Evolutionary conservation across 2,113 vertebrate species (phyloP).

Genomic region (Dendrocopos noguchii): DNA sequence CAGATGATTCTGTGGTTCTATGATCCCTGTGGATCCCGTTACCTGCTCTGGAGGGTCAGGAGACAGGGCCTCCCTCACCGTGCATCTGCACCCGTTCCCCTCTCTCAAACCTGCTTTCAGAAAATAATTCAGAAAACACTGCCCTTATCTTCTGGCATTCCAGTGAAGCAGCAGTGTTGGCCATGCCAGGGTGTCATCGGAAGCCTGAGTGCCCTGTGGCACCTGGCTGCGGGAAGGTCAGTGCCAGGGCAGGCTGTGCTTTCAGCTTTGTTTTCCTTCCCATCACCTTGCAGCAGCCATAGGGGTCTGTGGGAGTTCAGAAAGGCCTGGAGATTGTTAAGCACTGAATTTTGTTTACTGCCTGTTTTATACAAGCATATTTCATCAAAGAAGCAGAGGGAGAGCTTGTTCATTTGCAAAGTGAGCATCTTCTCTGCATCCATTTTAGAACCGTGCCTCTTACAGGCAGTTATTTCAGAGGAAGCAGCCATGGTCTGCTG

Average conservation of each 20-base stretch:
- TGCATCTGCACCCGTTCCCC: not conserved
- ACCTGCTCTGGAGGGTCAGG: fast-evolving
- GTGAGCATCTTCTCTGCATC: constrained; percentile 34
- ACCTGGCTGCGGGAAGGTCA: constrained; percentile 66
- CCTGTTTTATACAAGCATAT: constrained; percentile 31
- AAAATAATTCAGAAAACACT: not conserved
- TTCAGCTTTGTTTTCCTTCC: constrained; percentile 60
- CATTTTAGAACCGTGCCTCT: constrained; percentile 19
- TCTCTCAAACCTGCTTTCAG: not conserved
- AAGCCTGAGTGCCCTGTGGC: not conserved
- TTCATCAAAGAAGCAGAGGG: constrained; percentile 2
- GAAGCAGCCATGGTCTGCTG: not conserved
- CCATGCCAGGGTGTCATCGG: fast-evolving
- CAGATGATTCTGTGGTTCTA: not conserved
- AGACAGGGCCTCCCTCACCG: fast-evolving
- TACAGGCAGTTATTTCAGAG: not conserved
- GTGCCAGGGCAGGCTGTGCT: constrained; percentile 42
- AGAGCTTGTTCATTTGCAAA: not conserved
- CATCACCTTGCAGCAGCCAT: not conserved
- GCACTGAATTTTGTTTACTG: constrained; percentile 50
- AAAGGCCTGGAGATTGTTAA: constrained; percentile 54
- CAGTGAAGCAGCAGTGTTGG: not conserved
- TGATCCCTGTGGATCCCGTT: fast-evolving
- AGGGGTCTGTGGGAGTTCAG: not conserved
- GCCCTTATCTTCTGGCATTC: not conserved